Percentiles rank a stretch among this genome's conserved stretches.
Evolutionary conservation across 2,888 invertebrate genomes (phyloP).

Genomic region (Drosophila anomalata): DNA sequence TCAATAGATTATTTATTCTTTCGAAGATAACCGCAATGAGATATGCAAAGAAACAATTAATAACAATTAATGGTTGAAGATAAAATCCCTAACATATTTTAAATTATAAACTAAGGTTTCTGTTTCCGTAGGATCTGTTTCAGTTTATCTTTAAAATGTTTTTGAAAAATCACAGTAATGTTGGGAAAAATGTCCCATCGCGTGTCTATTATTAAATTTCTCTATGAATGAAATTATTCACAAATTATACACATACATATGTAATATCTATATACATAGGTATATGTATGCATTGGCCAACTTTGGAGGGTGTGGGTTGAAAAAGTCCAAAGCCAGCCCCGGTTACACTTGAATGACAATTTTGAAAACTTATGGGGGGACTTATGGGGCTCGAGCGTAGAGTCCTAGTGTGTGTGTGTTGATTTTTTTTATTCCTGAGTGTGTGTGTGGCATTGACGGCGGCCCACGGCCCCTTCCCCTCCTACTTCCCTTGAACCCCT

Average conservation of each 20-base stretch:
- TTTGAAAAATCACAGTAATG: background rate
- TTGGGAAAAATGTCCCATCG: slow-evolving; percentile 11
- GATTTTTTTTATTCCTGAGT: slow-evolving; percentile 29
- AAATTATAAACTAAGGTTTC: background rate
- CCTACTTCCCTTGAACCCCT: slow-evolving; percentile 1
- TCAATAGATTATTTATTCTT: slow-evolving; percentile 31
- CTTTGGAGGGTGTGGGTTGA: slow-evolving; percentile 10
- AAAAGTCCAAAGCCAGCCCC: slow-evolving; percentile 9
- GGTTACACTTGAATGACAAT: slow-evolving; percentile 60
- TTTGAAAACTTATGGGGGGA: slow-evolving; percentile 18
- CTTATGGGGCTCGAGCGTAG: slow-evolving; percentile 5
- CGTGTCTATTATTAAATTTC: slow-evolving; percentile 68
- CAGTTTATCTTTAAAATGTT: background rate
- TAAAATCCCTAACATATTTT: background rate
- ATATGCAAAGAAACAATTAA: slow-evolving; percentile 14
- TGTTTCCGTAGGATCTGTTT: background rate
- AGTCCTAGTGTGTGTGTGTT: slow-evolving; percentile 39
- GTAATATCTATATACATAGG: too few relatives aligned
- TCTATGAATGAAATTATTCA: slow-evolving; percentile 53
- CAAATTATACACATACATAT: background rate
- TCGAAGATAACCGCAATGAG: slow-evolving; percentile 12
- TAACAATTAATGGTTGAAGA: background rate
- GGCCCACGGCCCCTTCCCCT: slow-evolving; percentile 50
- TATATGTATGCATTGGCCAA: background rate
- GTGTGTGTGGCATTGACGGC: slow-evolving; percentile 63